phyloP scores from a whole-genome alignment of 2,888 invertebrate genomes.

The Dione juno region DNA sequence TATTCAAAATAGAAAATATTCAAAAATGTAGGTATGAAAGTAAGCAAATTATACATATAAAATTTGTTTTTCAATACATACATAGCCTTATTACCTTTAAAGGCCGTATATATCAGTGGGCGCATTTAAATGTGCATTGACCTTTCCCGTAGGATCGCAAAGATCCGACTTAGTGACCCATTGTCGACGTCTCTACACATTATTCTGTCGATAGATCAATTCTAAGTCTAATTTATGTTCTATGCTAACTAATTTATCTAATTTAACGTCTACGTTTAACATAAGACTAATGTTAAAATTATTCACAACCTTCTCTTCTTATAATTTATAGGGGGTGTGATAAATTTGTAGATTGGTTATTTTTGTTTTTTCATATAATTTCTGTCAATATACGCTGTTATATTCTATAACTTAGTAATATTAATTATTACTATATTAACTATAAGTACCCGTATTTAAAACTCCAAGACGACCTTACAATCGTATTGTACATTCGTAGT shows the following conservation, averaged over 20 bases:
- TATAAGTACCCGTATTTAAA: background rate
- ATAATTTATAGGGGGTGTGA: background rate
- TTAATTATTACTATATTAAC: too few species aligned
- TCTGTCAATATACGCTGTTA: too few species aligned
- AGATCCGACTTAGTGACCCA: slow-evolving; percentile 45
- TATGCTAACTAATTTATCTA: slow-evolving; percentile 24
- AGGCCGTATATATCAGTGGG: slow-evolving; percentile 23
- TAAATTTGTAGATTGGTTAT: background rate
- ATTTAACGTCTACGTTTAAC: slow-evolving; percentile 20
- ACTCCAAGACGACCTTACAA: slow-evolving; percentile 5
- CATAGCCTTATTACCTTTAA: slow-evolving; percentile 30
- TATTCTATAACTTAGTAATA: too few species aligned
- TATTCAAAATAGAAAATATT: too few species aligned
- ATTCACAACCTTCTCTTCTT: slow-evolving; percentile 12
- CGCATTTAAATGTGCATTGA: slow-evolving; percentile 33
- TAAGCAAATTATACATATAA: background rate
- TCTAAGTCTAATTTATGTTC: slow-evolving; percentile 24
- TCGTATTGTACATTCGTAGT: slow-evolving; percentile 41
- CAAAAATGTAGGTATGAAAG: too few species aligned
- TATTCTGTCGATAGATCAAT: slow-evolving; percentile 39
- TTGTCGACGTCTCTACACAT: slow-evolving; percentile 35
- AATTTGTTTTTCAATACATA: slow-evolving; percentile 29
- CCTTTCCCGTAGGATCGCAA: slow-evolving; percentile 44
- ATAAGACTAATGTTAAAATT: slow-evolving; percentile 22
- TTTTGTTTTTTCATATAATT: too few species aligned